Conservation (phyloP, 2,797 vertebrate species). For the Sylvia borin region DNA sequence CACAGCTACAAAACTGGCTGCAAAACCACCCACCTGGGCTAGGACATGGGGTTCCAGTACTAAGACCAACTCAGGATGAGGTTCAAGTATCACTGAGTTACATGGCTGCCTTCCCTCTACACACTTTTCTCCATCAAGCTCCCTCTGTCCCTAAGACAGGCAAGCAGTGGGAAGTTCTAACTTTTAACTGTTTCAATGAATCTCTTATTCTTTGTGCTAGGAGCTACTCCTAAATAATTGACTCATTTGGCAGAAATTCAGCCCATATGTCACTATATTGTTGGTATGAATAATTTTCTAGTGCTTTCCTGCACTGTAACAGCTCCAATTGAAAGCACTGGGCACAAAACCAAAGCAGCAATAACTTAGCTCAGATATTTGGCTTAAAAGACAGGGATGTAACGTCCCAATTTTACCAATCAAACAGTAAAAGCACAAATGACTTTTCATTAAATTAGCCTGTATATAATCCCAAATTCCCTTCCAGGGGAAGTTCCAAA, state of each 20-base stretch:
- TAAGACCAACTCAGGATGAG: neutral
- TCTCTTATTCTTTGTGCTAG: neutral
- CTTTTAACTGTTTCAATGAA: neutral
- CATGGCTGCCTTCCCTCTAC: accelerated
- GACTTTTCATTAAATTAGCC: neutral
- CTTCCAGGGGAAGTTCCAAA: neutral
- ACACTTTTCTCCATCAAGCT: neutral
- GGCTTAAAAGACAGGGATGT: neutral
- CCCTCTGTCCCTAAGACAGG: accelerated
- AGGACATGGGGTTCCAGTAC: neutral
- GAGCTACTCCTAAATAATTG: neutral
- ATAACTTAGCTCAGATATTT: neutral
- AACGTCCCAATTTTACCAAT: neutral
- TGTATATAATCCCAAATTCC: neutral
- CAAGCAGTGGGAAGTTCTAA: neutral
- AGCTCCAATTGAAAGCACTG: neutral
- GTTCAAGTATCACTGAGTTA: neutral
- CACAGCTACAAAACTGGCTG: neutral
- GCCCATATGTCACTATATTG: neutral
- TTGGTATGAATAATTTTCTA: neutral
- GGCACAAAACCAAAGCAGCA: constrained; percentile 10
- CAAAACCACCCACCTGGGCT: neutral
- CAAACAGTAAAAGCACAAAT: neutral
- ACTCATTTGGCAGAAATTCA: neutral
- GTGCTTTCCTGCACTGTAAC: neutral